Evolutionary conservation across 2,888 invertebrate species (phyloP), one percentile per base, ranked within the genome.

Genomic region (Hyposoter dolosus): DNA sequence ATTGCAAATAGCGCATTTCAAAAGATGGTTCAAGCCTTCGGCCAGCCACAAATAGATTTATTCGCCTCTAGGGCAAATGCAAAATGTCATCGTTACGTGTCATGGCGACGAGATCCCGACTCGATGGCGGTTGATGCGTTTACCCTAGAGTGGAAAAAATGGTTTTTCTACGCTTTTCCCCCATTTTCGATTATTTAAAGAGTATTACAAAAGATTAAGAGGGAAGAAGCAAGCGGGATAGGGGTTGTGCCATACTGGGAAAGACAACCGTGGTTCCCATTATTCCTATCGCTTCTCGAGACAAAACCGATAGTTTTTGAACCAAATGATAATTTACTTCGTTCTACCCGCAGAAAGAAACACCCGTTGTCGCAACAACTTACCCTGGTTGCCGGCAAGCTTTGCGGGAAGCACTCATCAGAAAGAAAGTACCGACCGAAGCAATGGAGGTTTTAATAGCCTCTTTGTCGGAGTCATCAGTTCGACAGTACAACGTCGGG

Each of bases 321-420:
- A 50, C 50, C 50, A 50, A n/a, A 50, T 50, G 50, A 50, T 60
- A 60, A 74, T 43, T 74, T 74, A 35, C 19, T 74, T 40, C 28
- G 40, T 23, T 74, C 74, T 74, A 6, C 74, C 60, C 40, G 17
- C 74, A 74, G 60, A 19, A 43, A 74, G 40, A 17, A 19, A 19
- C 72, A 72, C 40, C 72, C 56, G 53, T 56, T 72, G 53, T 72
- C 23, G 72, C 40, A 60, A 0, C 63, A 63, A 1, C 79, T 88
- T 75, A 47, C 79, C 4, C 40, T 87, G 81, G 86, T 83, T 69
- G 87, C 83, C 63, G 87, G 60, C 12, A 83, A 6, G 47, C 28
- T 86, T 47, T 86, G 76, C 74, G 83, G 86, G 32, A 75, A 56
- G 83, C 81, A 17, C 77, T 85, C 60, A 9, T 65, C 28, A 35